Base-by-base conservation (phyloP, 2,113 vertebrate species). In the Clarias gariepinus region DNA sequence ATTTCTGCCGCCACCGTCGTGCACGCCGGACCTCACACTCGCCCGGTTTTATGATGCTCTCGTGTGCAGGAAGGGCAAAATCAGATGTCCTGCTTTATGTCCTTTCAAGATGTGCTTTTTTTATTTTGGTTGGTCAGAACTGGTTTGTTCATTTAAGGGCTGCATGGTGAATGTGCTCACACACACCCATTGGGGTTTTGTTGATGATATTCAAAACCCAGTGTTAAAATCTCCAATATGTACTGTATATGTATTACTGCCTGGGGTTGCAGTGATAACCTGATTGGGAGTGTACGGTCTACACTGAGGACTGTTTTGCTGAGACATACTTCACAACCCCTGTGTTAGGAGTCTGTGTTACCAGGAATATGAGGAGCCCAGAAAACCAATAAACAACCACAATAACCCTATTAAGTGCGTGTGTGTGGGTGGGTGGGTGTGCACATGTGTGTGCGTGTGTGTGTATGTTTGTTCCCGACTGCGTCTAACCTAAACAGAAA, bases 371-470 rank as follows among this genome's bases (percentile, higher is more conserved):
- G 58, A 80, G 76, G 41, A 81, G 57, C 60, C 15, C 53, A 52
- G 78, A 73, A 81, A 86, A 86, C 63, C 78, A 81, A 81, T 73
- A 61, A 69, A 82, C 85, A 63, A 74, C 80, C 85, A 87, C 79
- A 81, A 58, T 60, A 86, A 61, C 78, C 68, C 79, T 58, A 87
- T 68, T 82, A 82, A 82, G 16, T 52, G 55, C 47, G 55, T 79
- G 47, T 23, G 18, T 21, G 74, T 63, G 30, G 18, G 60, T 63
- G 60, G 18, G 60, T 63, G 60, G 18, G 60, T 63, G 60, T 63
- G 60, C 19, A 19, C 19, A 16, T 41, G 69, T 71, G 52, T 55
- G 64, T 57, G 25, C 58, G 76, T 79, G 53, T 55, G 53, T 58
- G 77, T 23, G 55, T n/a, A 10, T 81, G 25, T 8, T 16, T 28